phyloP scores from a whole-genome alignment of 2,797 vertebrate genomes.

The Tympanoctomys barrerae region DNA sequence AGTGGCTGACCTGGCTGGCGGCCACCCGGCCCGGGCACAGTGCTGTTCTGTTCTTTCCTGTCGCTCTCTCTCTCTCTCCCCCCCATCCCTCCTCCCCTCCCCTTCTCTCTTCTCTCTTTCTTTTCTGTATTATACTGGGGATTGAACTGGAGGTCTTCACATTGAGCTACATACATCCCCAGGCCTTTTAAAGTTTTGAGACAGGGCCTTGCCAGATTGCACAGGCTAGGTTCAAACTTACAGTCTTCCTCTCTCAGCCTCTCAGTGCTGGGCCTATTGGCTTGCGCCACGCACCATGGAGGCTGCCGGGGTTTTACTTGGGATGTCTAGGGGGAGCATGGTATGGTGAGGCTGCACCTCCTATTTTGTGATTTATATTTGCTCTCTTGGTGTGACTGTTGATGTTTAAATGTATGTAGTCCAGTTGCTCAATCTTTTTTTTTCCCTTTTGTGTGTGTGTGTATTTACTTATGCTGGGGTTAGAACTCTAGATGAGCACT shows the following conservation, averaged over 20 bases:
- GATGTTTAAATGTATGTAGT: not conserved
- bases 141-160: not conserved
- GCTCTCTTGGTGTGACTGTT: not conserved
- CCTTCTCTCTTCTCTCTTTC: not conserved
- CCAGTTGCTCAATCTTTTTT: not conserved
- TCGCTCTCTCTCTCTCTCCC: not conserved
- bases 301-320: too few relatives aligned
- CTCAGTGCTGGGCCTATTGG: not conserved
- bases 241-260: not conserved
- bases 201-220: not conserved
- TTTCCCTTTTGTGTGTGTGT: not conserved
- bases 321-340: too few relatives aligned
- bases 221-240: not conserved
- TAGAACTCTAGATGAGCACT: not conserved
- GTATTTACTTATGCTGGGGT: not conserved
- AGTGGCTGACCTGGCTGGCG: rapidly evolving
- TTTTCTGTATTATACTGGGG: not conserved
- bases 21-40: not conserved
- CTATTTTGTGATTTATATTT: not conserved
- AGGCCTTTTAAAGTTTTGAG: not conserved
- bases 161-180: not conserved
- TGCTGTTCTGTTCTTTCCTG: not conserved
- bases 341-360: not conserved
- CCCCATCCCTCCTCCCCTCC: not conserved
- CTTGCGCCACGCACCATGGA: not conserved